Base-by-base conservation (phyloP, 2,888 invertebrate species). In the Leucophora obtusa region DNA sequence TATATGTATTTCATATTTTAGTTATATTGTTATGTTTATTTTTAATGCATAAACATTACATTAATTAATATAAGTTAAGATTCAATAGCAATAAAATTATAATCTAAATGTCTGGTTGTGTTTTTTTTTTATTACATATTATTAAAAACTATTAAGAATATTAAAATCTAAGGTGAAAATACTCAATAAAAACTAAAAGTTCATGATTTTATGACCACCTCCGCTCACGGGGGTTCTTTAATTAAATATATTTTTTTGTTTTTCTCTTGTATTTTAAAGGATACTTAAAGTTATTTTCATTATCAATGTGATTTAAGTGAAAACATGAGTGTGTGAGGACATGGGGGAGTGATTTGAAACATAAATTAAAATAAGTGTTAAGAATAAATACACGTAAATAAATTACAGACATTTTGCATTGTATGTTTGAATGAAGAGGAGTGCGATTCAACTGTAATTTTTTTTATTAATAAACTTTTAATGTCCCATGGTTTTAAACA, bases 91-190 rank as follows among this genome's bases (percentile, higher is more conserved):
- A 72, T 66, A 50, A 71, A 18, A 50, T 54, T 50, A 56, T 54
- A 77, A 60, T 71, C 43, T 63, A 70, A 77, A 38, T 70, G 43
- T 71, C 59, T 71, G 53, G 43, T 77, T 66, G 43, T 50, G n/a
- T 66, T 59, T 21, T 35, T 59, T 63, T 11, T 54, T 60, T 35
- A 58, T 17, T 35, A 65, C 24, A 4, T 60, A 28, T 51, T 15
- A 18, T 59, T 35, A 50, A 28, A 43, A 18, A 14, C 47, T 70
- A 70, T 51, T 63, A 75, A 33, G 62, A 63, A 14, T 60, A 78
- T 66, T 78, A 71, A 66, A 71, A 47, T 71, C 65, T 77, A 66
- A 5, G 24, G 54, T 71, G 66, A 77, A 77, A 66, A 53, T 77
- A 71, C 35, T 77, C 28, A 53, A 70, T 63, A 53, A 58, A 77